These are phyloP conservation scores for Lasioglossum leucozonium DNA, from an alignment of 2,888 invertebrate genomes.

Conservation along the genomic window DNA sequence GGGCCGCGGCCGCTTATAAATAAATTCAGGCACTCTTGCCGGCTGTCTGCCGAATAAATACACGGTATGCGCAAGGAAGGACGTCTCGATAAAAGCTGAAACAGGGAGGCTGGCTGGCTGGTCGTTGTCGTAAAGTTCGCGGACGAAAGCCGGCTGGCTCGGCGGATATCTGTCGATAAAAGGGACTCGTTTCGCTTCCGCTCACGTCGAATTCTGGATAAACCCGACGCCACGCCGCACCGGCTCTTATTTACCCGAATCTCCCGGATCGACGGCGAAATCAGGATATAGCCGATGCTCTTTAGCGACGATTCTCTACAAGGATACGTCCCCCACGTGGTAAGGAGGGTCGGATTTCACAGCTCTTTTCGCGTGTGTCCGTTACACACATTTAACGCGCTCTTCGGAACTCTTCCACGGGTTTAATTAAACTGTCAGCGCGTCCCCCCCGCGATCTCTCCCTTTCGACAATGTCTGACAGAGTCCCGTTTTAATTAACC, in stretches of 20 bases:
- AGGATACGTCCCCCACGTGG: not conserved
- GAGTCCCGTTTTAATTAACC: constrained; percentile 1
- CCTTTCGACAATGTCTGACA: not conserved
- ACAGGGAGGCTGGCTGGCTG: constrained; percentile 28
- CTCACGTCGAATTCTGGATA: constrained; percentile 61
- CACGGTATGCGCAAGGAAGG: constrained; percentile 39
- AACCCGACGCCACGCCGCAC: constrained; percentile 26
- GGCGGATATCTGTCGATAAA: constrained; percentile 63
- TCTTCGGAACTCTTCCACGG: not conserved
- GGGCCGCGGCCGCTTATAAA: constrained; percentile 59
- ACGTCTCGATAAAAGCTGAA: constrained; percentile 64
- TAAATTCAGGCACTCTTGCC: constrained; percentile 60
- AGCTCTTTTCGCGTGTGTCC: not conserved
- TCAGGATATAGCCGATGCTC: constrained; percentile 39
- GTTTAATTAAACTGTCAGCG: constrained; percentile 5
- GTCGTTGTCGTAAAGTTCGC: constrained; percentile 57
- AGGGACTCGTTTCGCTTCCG: constrained; percentile 60
- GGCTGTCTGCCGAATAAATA: constrained; percentile 52
- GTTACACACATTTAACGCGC: not conserved
- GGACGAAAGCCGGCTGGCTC: constrained; percentile 17
- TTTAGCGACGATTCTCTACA: constrained; percentile 29
- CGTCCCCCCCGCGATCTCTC: not conserved
- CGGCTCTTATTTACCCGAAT: constrained; percentile 44
- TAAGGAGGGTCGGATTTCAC: not conserved
- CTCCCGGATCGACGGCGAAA: constrained; percentile 34